Evolutionary conservation across 1,140 invertebrate genomes (phyloP), one percentile per base, ranked within the genome.

Genomic region (Leptopilina boulardi): DNA sequence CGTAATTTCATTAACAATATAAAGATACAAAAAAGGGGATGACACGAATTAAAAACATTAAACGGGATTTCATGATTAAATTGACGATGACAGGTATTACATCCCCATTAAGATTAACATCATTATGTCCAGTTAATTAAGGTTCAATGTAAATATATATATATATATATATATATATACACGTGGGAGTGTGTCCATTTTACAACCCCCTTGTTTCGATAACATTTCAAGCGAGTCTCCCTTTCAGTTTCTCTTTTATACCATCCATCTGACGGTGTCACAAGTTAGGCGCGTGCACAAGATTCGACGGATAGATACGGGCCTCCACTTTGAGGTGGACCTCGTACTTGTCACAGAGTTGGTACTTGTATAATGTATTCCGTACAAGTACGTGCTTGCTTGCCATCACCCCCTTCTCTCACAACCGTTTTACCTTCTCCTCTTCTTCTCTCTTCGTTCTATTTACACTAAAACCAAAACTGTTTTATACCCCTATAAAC

Each of bases 381-480:
- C 13, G 23, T 13, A 26, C 56, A 66, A 76, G 34, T n/a, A 34
- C 21, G 19, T 66, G 74, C 72, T 59, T 34, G 74, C 77, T 41
- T 71, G 42, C 47, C 51, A 72, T 70, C 71, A 71, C 19, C 51
- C 73, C n/a, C n/a, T n/a, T n/a, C n/a, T n/a, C n/a, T n/a, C n/a
- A n/a, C n/a, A 70, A 77, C 70, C 75, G 70, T 77, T 79, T 76
- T 70, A 70, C 23, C 19, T 71, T 51, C 56, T 34, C 30, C 6
- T 34, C 30, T 34, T 2, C 30, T 34, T 34, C 30, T 38, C 38
- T 73, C 70, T 73, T 79, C 30, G 70, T 75, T 73, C 77, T 66
- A 66, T 66, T 66, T 66, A 66, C 23, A 66, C 56, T 66, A 30
- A 26, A 66, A 66, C 56, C 56, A 66, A 66, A 66, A 66, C 56